A percentile compares a stretch with the other conserved stretches of the same genome.
Conservation (phyloP, 2,888 invertebrate species). For the Limnephilus auricula region DNA sequence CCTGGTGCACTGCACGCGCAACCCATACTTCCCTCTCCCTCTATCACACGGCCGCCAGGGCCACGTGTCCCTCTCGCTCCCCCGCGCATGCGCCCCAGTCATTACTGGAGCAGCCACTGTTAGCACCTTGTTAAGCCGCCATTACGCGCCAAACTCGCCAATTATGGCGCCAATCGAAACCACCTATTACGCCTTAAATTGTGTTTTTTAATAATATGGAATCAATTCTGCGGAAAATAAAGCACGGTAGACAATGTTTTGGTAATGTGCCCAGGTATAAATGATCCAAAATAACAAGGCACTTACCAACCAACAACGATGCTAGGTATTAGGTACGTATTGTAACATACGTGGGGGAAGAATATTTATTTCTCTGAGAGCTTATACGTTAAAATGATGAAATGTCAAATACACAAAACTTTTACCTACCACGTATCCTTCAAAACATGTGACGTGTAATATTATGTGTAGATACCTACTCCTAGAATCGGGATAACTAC, state of each 20-base stretch:
- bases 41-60: neutral
- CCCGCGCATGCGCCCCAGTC: constrained; percentile 54
- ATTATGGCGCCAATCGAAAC: constrained; percentile 49
- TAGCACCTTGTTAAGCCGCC: constrained; percentile 64
- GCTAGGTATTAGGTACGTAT: neutral
- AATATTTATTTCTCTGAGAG: neutral
- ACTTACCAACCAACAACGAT: neutral
- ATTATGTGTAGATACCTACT: neutral
- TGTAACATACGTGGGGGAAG: neutral
- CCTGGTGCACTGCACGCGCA: constrained; percentile 30
- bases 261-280: neutral
- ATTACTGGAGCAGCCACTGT: constrained; percentile 59
- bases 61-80: neutral
- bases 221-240: neutral
- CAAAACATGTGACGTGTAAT: neutral
- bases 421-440: neutral
- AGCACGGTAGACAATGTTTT: neutral
- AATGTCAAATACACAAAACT: too few species aligned
- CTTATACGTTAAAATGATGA: neutral
- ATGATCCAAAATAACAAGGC: neutral
- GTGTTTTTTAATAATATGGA: constrained; percentile 1
- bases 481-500: too few species aligned
- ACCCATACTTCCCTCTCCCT: neutral
- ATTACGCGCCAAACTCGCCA: constrained; percentile 52
- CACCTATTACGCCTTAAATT: constrained; percentile 13